These are phyloP conservation scores for Caenorhabditis uteleia DNA, from an alignment of 2,888 invertebrate species.

Conservation along the genomic window DNA sequence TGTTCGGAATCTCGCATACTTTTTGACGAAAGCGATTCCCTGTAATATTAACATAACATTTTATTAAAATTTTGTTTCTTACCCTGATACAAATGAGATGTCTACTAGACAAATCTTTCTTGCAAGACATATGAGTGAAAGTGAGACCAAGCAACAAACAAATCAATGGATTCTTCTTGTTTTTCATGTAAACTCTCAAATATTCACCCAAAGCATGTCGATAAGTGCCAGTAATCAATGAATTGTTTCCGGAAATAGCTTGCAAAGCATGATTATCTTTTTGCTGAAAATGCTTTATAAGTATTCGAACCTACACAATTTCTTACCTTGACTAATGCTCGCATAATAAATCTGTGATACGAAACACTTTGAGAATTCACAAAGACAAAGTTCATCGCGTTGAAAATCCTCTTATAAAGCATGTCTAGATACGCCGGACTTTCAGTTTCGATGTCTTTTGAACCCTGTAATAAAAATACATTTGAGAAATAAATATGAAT, in stretches of 20 bases:
- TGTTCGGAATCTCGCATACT: conserved; percentile 54
- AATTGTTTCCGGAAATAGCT: conserved; percentile 67
- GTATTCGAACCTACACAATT: neutral
- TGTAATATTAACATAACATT: conserved; percentile 27
- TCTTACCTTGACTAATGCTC: conserved; percentile 56
- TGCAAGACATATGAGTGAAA: conserved; percentile 67
- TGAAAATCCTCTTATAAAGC: conserved; percentile 52
- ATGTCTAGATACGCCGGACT: conserved; percentile 13
- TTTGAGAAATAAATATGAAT: neutral
- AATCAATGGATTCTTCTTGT: conserved; percentile 56
- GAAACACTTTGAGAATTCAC: conserved; percentile 62
- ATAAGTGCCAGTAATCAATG: conserved; percentile 66
- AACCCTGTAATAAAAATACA: neutral
- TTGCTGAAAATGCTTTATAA: conserved; percentile 10
- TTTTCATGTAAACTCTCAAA: conserved; percentile 57
- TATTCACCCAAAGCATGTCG: conserved; percentile 67
- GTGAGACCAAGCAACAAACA: conserved; percentile 64
- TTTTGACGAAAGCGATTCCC: conserved; percentile 63
- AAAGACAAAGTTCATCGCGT: conserved; percentile 67
- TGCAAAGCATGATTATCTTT: conserved; percentile 61
- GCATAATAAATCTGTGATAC: conserved; percentile 66
- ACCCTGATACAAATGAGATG: conserved; percentile 62
- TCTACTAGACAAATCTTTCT: conserved; percentile 64
- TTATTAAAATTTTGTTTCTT: conserved; percentile 1
- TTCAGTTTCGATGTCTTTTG: neutral